Conservation (phyloP, 2,888 invertebrate genomes). For the Stenurella melanura region DNA sequence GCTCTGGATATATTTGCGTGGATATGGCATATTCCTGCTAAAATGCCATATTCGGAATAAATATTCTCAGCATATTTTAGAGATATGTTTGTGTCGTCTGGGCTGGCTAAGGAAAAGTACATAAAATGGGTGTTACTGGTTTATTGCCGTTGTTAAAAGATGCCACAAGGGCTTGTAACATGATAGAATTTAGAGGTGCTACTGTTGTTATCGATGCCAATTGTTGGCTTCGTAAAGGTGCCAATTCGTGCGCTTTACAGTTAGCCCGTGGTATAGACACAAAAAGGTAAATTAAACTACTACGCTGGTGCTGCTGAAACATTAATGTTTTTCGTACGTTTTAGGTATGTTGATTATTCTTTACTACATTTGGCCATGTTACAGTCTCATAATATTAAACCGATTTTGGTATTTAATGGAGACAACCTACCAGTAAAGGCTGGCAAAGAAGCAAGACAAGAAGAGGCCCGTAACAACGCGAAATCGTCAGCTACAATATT, state of each 20-base stretch:
- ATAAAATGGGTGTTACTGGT: conserved; percentile 92
- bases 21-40: too few species aligned
- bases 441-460: conserved; percentile 88
- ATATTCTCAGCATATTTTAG: too few species aligned
- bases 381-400: conserved; percentile 87
- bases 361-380: conserved; percentile 92
- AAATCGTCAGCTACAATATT: conserved; percentile 86
- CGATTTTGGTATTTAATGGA: conserved; percentile 98
- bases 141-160: conserved; percentile 93
- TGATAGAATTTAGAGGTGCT: conserved; percentile 82
- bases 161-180: conserved; percentile 83
- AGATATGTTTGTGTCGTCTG: too few species aligned
- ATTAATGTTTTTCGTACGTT: conserved; percentile 62
- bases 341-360: conserved; percentile 92
- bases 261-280: conserved; percentile 90
- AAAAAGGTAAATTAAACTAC: conserved; percentile 80
- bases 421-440: conserved; percentile 94
- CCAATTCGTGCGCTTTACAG: conserved; percentile 95
- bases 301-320: too few species aligned
- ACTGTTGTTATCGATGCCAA: conserved; percentile 96
- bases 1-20: too few species aligned
- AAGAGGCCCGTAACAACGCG: conserved; percentile 84
- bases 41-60: too few species aligned
- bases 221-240: conserved; percentile 98
- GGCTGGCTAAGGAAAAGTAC: background rate